Base-by-base conservation (phyloP, 2,888 invertebrate genomes). In the Acanthosoma haemorrhoidale region DNA sequence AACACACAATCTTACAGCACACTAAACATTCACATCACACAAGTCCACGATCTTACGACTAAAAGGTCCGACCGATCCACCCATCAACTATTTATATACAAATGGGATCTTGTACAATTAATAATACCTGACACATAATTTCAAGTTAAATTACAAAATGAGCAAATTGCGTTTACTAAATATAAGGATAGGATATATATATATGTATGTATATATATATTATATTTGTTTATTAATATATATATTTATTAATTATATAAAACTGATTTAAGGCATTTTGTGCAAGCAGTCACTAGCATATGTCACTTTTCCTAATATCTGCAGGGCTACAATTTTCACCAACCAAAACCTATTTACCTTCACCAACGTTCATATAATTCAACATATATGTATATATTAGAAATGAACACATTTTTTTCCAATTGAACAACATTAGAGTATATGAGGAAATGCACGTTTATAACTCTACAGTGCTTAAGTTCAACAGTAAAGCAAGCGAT, bases 211-310 rank as follows among this genome's bases (percentile, higher is more conserved):
- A 58, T n/a, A n/a, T 58, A 9, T 9, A 18, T 51, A 51, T 8
- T 34, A 60, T 60, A 51, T 51, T 51, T 51, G 51, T 61, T 18
- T 36, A 39, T 25, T 25, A 64, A 61, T 64, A 39, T 64, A 57
- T 18, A 29, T 64, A 29, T 64, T 36, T 64, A 64, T 41, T 29
- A 25, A 41, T 29, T 38, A 41, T 64, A 64, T 64, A 64, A 64
- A 64, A 64, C 39, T 39, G 64, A 25, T 39, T 61, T 64, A 64
- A 64, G 64, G 64, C 64, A 64, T 25, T 64, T 64, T 64, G 64
- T 64, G 64, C 64, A 64, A 64, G 64, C 64, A 64, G 64, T 64
- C 64, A 64, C 64, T 64, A 64, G 38, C 36, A 61, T 36, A 38
- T 36, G 13, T 61, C 36, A 18, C 64, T 41, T 64, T 64, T 25